These are phyloP conservation scores for Corapipo altera DNA, from an alignment of 2,113 vertebrate species.

Conservation along the genomic window DNA sequence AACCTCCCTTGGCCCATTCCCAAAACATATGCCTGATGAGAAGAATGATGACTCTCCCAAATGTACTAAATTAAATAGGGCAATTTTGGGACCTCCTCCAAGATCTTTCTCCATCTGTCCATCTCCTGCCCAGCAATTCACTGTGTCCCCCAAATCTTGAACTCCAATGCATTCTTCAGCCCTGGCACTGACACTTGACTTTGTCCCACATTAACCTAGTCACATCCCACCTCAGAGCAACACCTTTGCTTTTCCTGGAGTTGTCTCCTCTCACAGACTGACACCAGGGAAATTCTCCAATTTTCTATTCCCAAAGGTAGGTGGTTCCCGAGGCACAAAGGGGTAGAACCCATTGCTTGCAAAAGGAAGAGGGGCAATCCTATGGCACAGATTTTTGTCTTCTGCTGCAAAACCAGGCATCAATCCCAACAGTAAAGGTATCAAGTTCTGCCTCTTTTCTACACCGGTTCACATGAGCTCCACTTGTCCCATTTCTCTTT, in stretches of 20 bases:
- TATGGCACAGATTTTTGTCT: neutral
- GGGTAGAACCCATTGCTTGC: neutral
- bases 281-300: neutral
- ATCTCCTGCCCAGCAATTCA: constrained; percentile 15
- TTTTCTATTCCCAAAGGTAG: neutral
- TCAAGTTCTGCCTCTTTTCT: neutral
- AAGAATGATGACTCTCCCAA: constrained; percentile 7
- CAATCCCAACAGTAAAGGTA: neutral
- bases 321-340: neutral
- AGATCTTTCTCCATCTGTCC: constrained; percentile 48
- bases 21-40: constrained; percentile 17
- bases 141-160: neutral
- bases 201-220: neutral
- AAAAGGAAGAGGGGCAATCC: neutral
- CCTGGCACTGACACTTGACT: neutral
- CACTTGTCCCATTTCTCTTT: neutral
- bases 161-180: neutral
- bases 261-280: neutral
- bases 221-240: neutral
- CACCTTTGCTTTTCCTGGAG: neutral
- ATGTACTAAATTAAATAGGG: constrained; percentile 20
- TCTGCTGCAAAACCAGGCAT: neutral
- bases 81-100: constrained; percentile 47
- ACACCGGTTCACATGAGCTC: neutral
- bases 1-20: constrained; percentile 2